Conservation (phyloP, 2,797 vertebrate species). For the Bradypus variegatus region DNA sequence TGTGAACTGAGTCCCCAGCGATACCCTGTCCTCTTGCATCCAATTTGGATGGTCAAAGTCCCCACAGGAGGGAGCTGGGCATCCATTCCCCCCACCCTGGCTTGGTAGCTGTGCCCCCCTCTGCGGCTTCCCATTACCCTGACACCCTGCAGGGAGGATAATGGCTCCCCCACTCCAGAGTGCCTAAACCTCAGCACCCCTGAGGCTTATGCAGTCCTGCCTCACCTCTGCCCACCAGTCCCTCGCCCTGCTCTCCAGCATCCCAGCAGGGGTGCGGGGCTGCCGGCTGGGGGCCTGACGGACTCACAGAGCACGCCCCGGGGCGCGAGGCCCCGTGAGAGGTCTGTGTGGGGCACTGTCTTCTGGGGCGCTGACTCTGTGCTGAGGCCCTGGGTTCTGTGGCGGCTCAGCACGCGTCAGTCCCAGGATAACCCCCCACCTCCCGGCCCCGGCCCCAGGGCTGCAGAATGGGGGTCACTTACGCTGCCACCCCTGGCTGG, state of each 20-base stretch:
- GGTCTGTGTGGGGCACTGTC: rapidly evolving
- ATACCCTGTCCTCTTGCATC: background rate
- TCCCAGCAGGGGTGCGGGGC: rapidly evolving
- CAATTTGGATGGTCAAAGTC: rapidly evolving
- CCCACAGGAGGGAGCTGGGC: background rate
- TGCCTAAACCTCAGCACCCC: too few relatives aligned
- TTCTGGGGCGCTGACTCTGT: too few relatives aligned
- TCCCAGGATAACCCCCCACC: background rate
- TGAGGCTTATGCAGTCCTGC: background rate
- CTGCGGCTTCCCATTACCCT: background rate
- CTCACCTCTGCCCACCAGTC: background rate
- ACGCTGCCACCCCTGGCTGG: background rate
- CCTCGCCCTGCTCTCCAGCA: background rate
- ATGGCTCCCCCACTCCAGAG: background rate
- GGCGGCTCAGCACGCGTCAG: background rate
- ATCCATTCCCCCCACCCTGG: background rate
- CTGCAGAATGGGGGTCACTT: background rate
- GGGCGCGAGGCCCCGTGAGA: background rate
- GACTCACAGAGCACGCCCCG: rapidly evolving
- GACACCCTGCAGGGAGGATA: too few relatives aligned
- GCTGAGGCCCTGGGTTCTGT: background rate
- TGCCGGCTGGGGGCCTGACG: background rate
- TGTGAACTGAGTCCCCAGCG: background rate
- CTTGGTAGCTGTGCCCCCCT: background rate
- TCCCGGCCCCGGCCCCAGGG: background rate